These are phyloP conservation scores for Ectemnius cavifrons DNA, from an alignment of 2,888 invertebrate genomes.

Conservation along the genomic window DNA sequence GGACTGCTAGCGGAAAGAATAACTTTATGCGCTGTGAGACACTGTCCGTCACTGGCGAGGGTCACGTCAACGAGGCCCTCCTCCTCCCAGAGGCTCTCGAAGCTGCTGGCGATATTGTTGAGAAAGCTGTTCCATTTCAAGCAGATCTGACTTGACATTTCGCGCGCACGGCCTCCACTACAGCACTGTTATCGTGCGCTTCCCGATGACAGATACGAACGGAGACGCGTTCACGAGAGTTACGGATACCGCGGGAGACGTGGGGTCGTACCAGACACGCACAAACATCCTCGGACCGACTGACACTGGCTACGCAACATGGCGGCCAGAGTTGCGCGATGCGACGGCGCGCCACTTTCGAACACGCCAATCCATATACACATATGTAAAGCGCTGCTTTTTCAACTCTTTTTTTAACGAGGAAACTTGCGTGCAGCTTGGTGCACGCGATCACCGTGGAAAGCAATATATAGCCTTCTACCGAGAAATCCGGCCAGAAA, in stretches of 20 bases:
- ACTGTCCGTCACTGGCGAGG: conserved; percentile 83
- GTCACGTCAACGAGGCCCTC: conserved; percentile 85
- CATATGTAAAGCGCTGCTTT: too few relatives aligned
- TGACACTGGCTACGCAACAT: conserved; percentile 52
- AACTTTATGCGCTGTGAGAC: conserved; percentile 84
- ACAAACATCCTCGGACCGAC: conserved; percentile 57
- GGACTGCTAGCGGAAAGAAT: conserved; percentile 85
- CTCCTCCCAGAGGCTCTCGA: conserved; percentile 83
- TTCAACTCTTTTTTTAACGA: neutral
- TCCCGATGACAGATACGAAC: conserved; percentile 13
- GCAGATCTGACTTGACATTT: conserved; percentile 82
- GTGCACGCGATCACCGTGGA: neutral
- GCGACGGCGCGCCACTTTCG: conserved; percentile 39
- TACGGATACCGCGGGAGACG: conserved; percentile 42
- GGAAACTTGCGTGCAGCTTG: neutral
- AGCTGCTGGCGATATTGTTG: conserved; percentile 82
- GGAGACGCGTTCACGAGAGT: conserved; percentile 22
- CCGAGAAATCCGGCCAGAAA: neutral
- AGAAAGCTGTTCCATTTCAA: conserved; percentile 86
- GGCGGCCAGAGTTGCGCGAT: conserved; percentile 38
- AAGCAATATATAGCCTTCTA: neutral
- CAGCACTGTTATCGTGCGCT: neutral
- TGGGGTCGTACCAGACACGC: conserved; percentile 60
- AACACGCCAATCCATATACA: conserved; percentile 9
- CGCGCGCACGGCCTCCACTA: conserved; percentile 22